These are phyloP conservation scores for Semnopithecus entellus DNA, from an alignment of 2,113 vertebrate genomes.

Conservation along the genomic window DNA sequence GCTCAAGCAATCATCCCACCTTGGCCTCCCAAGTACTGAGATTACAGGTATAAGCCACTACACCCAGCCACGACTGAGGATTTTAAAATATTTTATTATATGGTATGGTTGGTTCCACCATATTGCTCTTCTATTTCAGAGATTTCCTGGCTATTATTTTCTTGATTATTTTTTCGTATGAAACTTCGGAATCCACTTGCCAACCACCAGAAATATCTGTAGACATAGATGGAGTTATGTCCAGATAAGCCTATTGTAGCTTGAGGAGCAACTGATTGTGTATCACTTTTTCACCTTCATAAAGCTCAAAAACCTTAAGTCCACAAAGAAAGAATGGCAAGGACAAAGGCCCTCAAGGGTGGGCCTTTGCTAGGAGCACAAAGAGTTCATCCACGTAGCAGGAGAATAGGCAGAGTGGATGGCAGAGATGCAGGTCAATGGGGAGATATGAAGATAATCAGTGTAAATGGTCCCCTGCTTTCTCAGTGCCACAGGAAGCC, in stretches of 20 bases:
- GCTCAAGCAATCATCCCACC: no score
- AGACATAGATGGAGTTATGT: not conserved
- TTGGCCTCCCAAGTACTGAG: no score
- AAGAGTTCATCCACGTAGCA: not conserved
- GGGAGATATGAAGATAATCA: not conserved
- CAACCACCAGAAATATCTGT: not conserved
- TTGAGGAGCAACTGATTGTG: not conserved
- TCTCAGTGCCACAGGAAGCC: not conserved
- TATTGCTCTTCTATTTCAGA: not conserved
- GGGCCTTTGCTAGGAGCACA: not conserved
- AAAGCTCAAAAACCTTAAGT: not conserved
- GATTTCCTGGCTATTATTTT: not conserved
- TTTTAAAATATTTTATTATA: not conserved
- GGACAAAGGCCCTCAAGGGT: not conserved
- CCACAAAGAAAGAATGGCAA: not conserved
- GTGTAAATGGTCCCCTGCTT: not conserved
- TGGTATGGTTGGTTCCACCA: not conserved
- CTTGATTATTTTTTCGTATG: not conserved
- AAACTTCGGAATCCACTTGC: not conserved
- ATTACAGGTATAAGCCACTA: no score
- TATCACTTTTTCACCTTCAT: not conserved
- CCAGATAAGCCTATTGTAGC: not conserved
- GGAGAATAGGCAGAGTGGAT: not conserved
- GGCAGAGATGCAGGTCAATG: fast-evolving
- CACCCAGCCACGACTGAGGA: no score